These are phyloP conservation scores for Chionomys nivalis DNA, from an alignment of 2,113 vertebrate species.

Conservation along the genomic window DNA sequence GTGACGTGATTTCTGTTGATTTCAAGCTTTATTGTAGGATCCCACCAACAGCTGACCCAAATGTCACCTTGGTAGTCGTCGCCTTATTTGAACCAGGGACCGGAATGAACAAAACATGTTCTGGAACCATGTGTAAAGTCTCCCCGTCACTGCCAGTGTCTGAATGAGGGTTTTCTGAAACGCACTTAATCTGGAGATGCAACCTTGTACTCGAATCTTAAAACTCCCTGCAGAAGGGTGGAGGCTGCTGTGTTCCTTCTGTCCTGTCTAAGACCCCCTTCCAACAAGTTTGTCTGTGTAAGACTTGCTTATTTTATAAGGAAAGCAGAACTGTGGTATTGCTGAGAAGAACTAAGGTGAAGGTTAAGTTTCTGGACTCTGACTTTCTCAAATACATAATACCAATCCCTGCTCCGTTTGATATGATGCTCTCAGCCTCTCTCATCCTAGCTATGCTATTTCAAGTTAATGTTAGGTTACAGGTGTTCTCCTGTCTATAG, in stretches of 20 bases:
- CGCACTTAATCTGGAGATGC: conserved; percentile 2
- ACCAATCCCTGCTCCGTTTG: background rate
- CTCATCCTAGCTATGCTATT: background rate
- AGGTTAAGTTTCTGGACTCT: background rate
- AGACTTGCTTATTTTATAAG: conserved; percentile 26
- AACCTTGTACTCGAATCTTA: conserved; percentile 37
- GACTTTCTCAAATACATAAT: background rate
- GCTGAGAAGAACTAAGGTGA: background rate
- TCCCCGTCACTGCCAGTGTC: conserved; percentile 26
- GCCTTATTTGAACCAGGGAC: background rate
- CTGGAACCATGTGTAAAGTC: background rate
- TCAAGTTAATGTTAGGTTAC: background rate
- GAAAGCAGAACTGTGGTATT: conserved; percentile 20
- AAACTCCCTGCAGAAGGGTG: conserved; percentile 36
- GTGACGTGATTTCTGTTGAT: background rate
- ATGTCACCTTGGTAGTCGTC: background rate
- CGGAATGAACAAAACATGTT: background rate
- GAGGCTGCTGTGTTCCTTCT: conserved; percentile 13
- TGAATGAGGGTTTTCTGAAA: conserved; percentile 15
- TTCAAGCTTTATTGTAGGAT: conserved; percentile 35
- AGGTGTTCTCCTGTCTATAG: background rate
- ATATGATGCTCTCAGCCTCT: background rate
- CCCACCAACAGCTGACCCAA: background rate
- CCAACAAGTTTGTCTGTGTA: background rate
- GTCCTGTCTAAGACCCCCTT: background rate